Conservation (phyloP, 2,797 vertebrate species). For the Morus bassanus region DNA sequence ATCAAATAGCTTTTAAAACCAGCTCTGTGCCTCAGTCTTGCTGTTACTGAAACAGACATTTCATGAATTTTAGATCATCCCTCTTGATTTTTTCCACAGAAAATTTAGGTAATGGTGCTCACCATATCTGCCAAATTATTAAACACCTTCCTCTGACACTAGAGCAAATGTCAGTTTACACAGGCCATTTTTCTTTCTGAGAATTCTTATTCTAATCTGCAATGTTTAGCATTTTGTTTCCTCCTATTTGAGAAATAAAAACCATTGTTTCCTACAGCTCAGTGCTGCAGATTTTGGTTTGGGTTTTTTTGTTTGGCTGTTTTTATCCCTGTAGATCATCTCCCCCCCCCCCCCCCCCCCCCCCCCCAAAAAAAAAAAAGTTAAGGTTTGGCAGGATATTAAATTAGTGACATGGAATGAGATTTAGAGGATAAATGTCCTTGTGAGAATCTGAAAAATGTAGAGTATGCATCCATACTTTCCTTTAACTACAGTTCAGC, state of each 20-base stretch:
- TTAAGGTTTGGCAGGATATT: neutral
- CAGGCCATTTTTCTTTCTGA: neutral
- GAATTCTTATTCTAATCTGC: neutral
- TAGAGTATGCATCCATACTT: neutral
- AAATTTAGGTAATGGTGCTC: neutral
- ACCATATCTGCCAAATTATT: neutral
- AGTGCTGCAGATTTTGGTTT: neutral
- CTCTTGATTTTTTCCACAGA: neutral
- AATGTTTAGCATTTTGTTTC: neutral
- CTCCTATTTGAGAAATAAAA: neutral
- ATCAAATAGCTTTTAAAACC: neutral
- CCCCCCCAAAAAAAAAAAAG: neutral
- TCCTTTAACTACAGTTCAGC: neutral
- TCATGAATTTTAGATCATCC: neutral
- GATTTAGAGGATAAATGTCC: neutral
- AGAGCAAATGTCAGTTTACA: neutral
- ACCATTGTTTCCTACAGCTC: neutral
- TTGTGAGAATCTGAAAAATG: too few relatives aligned
- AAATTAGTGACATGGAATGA: neutral
- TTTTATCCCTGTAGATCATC: neutral
- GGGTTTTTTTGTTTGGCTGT: accelerated
- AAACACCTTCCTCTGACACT: neutral
- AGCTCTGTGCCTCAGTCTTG: neutral
- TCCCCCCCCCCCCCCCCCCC: too few relatives aligned
- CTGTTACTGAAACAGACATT: neutral